Evolutionary conservation across 2,888 invertebrate species (phyloP), one percentile per base, ranked within the genome.

Genomic region (Eucera pruinosa): DNA sequence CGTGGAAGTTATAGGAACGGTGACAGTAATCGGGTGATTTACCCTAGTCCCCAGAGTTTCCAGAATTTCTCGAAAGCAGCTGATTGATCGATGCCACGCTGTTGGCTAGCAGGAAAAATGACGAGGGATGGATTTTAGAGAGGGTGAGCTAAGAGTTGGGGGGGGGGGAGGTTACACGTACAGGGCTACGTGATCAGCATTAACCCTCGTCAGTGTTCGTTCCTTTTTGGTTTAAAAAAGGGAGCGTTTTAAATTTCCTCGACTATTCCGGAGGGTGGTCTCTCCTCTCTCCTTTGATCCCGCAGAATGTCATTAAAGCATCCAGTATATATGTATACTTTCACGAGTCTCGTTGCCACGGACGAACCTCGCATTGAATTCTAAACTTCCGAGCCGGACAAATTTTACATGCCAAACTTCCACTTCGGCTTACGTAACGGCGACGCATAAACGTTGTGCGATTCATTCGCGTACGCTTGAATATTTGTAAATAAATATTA

Each of bases 201-300:
- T 76, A 68, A 79, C 85, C 88, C 84, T 84, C 80, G 73, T 86
- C 84, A 83, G 84, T 84, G 70, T 74, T 83, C 82, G 77, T 57
- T 73, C 11, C 83, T 81, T 86, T 82, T 86, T 85, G 61, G 75
- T 78, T 71, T 81, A 78, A 85, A 78, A 85, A 85, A 84, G 86
- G 86, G 87, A 86, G 86, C 87, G 87, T 89, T 91, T 91, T 90
- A 90, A 90, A 90, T 89, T 90, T 89, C 87, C 87, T 86, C 83
- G 84, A 80, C 85, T 86, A 87, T 89, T 87, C 86, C 81, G 85
- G n/a, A 88, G 88, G 89, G 89, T 87, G 86, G 85, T 82, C 76
- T 82, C 76, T 86, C 79, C 89, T 82, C 76, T 82, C 76, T 86
- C 79, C 89, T 90, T 90, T 90, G 88, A 90, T 90, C 89, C 88